These are phyloP conservation scores for Ditylenchus dipsaci DNA, from an alignment of 1,140 invertebrate genomes.

Conservation along the genomic window DNA sequence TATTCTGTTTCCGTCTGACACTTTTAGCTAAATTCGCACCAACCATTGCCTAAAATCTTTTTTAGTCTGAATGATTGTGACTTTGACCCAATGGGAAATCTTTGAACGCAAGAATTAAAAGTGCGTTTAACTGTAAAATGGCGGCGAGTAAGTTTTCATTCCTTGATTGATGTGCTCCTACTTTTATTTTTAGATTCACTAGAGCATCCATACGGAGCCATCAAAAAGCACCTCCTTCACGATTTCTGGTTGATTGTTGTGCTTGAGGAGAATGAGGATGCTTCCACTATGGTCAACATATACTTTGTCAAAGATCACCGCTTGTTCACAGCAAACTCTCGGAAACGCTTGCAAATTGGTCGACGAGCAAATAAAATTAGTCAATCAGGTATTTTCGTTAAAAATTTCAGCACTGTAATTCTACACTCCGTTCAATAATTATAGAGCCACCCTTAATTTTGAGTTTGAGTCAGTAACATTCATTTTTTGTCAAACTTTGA, in stretches of 20 bases:
- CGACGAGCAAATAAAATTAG: conserved; percentile 33
- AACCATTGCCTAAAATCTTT: too few relatives aligned
- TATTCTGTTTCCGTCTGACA: too few relatives aligned
- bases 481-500: too few relatives aligned
- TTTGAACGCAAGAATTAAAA: neutral
- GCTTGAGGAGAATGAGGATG: conserved; percentile 11
- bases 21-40: too few relatives aligned
- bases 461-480: too few relatives aligned
- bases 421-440: too few relatives aligned
- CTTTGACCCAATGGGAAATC: neutral
- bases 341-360: conserved; percentile 20
- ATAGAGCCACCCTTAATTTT: too few relatives aligned
- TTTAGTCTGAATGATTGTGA: conserved; percentile 3
- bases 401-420: neutral
- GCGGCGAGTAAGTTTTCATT: neutral
- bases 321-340: conserved; percentile 28
- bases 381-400: conserved; percentile 29
- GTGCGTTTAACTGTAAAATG: neutral
- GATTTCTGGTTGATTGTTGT: conserved; percentile 40
- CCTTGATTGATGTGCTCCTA: neutral
- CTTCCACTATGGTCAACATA: conserved; percentile 25
- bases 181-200: conserved; percentile 2
- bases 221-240: conserved; percentile 27
- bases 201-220: neutral
- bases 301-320: conserved; percentile 38